These are phyloP conservation scores for Cephus spinipes DNA, from an alignment of 2,888 invertebrate species.

Conservation along the genomic window DNA sequence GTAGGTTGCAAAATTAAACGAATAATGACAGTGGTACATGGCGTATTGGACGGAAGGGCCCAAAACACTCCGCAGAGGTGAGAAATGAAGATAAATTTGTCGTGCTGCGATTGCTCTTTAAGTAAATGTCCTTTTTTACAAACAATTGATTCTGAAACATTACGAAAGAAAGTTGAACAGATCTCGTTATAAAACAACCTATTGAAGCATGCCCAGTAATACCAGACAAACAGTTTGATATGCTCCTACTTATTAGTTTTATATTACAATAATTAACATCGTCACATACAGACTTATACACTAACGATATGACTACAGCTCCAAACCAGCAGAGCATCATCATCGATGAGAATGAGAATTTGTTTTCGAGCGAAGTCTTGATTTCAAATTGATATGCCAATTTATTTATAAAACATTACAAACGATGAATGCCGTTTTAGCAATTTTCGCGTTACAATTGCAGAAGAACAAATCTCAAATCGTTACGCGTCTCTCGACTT, in stretches of 20 bases:
- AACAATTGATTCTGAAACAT: constrained; percentile 49
- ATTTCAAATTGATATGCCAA: constrained; percentile 56
- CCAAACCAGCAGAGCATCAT: constrained; percentile 64
- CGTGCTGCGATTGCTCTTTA: constrained; percentile 56
- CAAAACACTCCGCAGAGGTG: constrained; percentile 65
- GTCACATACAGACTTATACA: constrained; percentile 63
- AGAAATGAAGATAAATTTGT: constrained; percentile 59
- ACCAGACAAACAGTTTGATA: constrained; percentile 58
- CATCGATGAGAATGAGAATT: constrained; percentile 60
- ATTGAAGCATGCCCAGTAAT: constrained; percentile 57
- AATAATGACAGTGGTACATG: constrained; percentile 62
- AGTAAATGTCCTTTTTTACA: constrained; percentile 47
- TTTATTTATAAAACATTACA: constrained; percentile 57
- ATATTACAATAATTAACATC: constrained; percentile 66
- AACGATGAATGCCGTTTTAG: constrained; percentile 49
- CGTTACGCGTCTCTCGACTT: constrained; percentile 10
- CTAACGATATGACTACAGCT: constrained; percentile 65
- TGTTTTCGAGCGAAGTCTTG: constrained; percentile 26
- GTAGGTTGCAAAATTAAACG: constrained; percentile 57
- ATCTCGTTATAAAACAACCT: constrained; percentile 60
- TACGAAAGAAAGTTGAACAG: constrained; percentile 45
- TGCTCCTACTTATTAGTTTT: constrained; percentile 60
- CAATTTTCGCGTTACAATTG: constrained; percentile 37
- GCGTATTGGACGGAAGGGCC: constrained; percentile 64
- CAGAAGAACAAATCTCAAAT: constrained; percentile 34